These are phyloP conservation scores for Halichondria panicea DNA, from an alignment of 37 sponge, comb jelly and placozoan species.

Conservation along the genomic window DNA sequence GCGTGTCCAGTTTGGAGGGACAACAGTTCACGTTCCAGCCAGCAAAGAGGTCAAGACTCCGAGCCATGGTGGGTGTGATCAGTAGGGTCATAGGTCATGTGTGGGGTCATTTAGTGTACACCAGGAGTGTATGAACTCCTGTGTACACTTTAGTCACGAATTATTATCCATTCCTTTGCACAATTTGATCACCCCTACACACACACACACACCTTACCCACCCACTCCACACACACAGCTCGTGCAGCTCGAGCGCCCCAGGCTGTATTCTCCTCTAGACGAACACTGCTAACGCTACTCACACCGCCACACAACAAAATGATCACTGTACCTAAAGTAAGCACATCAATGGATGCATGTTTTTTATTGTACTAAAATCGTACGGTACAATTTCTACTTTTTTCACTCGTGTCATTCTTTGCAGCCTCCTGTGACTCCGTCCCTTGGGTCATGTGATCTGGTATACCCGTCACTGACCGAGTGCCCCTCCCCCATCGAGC, in stretches of 20 bases:
- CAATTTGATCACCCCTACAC: no score
- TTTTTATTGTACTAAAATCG: neutral
- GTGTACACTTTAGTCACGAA: no score
- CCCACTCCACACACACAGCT: slow-evolving; percentile 6
- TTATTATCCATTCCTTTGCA: no score
- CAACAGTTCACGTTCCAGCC: no score
- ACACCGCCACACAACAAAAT: neutral
- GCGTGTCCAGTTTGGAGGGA: no score
- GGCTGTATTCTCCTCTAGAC: slow-evolving; percentile 10
- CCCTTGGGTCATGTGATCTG: neutral
- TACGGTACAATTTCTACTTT: neutral
- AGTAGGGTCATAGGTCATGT: no score
- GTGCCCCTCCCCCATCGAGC: slow-evolving; percentile 47
- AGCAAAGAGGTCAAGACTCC: no score
- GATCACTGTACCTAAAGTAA: neutral
- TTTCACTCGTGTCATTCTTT: neutral
- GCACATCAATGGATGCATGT: neutral
- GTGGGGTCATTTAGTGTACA: no score
- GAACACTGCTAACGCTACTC: slow-evolving; percentile 14
- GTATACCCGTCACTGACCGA: slow-evolving; percentile 40
- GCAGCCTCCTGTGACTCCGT: no score
- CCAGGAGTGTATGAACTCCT: no score
- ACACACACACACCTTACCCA: no score
- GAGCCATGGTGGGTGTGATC: no score
- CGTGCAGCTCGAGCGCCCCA: neutral